These are phyloP conservation scores for Cuniculus paca DNA, from an alignment of 2,797 vertebrate genomes.

Conservation along the genomic window DNA sequence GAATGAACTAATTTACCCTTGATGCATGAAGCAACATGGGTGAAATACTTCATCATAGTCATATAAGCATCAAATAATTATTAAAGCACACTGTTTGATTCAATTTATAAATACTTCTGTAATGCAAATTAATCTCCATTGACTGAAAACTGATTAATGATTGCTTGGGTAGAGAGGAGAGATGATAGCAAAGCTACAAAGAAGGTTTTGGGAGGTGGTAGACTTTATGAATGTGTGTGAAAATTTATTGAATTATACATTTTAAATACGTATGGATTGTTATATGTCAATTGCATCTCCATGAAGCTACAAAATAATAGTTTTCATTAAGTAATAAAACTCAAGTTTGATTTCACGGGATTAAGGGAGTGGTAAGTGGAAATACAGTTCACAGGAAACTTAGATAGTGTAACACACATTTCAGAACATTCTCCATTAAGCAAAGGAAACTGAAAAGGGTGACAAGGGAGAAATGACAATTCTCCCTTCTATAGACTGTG, in stretches of 20 bases:
- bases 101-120: neutral
- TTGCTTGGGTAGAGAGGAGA: neutral
- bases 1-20: no score
- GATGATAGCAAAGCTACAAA: neutral
- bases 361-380: neutral
- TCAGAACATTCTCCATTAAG: neutral
- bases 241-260: neutral
- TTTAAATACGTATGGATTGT: neutral
- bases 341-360: neutral
- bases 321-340: neutral
- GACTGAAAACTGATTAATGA: neutral
- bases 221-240: neutral
- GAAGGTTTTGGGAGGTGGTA: neutral
- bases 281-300: neutral
- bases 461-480: neutral
- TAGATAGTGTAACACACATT: rapidly evolving
- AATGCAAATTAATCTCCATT: neutral
- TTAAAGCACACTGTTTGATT: neutral
- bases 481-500: neutral
- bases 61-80: neutral
- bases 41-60: neutral
- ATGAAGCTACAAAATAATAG: rapidly evolving
- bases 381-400: neutral
- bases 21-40: neutral
- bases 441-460: neutral